Conservation (phyloP, 1,140 invertebrate genomes). For the Drosophila tani region DNA sequence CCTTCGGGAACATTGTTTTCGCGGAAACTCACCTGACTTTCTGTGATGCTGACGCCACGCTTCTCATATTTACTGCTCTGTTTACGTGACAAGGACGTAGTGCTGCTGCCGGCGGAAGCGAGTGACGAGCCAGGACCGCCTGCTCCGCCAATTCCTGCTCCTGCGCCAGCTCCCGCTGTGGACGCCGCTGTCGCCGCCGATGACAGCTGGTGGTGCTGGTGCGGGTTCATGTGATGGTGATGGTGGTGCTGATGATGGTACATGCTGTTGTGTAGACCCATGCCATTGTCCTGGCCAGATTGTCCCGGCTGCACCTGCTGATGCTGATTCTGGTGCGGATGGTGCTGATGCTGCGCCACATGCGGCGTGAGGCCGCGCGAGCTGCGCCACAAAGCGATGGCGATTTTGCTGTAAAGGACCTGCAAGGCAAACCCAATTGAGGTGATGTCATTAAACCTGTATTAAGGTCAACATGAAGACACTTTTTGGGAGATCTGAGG, state of each 20-base stretch:
- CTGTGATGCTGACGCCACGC: conserved; percentile 79
- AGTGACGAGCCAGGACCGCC: conserved; percentile 43
- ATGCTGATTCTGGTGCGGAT: conserved; percentile 49
- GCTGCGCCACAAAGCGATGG: conserved; percentile 90
- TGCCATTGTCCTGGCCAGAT: conserved; percentile 64
- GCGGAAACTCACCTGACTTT: conserved; percentile 79
- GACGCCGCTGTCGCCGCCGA: conserved; percentile 24
- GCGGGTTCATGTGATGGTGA: conserved; percentile 53
- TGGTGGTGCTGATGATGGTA: conserved; percentile 76
- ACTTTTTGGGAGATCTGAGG: neutral
- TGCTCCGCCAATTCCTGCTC: conserved; percentile 9
- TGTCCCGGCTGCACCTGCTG: conserved; percentile 50
- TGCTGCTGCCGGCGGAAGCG: conserved; percentile 62
- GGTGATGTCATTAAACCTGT: conserved; percentile 13
- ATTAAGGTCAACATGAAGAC: neutral
- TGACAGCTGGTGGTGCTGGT: conserved; percentile 60
- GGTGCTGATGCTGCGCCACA: conserved; percentile 69
- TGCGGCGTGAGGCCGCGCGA: conserved; percentile 87
- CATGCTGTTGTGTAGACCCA: conserved; percentile 81
- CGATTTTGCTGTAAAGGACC: conserved; percentile 90
- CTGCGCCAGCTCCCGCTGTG: conserved; percentile 10
- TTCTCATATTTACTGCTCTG: conserved; percentile 85
- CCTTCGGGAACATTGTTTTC: conserved; percentile 19
- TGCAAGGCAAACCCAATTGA: conserved; percentile 66
- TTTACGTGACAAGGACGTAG: conserved; percentile 74